Evolutionary conservation across 2,113 vertebrate species (phyloP).

Genomic region (Sigmodon hispidus): DNA sequence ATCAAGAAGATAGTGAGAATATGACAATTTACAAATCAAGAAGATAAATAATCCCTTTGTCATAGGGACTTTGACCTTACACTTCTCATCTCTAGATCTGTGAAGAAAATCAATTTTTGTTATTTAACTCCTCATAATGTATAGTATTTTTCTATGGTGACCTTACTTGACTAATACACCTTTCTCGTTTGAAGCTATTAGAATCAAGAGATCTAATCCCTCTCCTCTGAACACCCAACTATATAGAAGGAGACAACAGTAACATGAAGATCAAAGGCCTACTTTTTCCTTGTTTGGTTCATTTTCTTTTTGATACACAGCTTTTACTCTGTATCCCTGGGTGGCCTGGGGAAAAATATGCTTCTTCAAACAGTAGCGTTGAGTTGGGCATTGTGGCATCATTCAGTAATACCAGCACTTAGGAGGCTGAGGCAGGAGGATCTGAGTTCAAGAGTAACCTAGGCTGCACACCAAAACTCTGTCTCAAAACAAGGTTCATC

Average conservation of each 20-base stretch:
- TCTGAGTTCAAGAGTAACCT: neutral
- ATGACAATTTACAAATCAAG: no score
- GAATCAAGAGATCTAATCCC: conserved; percentile 8
- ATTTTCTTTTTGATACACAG: neutral
- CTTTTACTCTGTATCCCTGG: neutral
- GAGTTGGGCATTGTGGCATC: neutral
- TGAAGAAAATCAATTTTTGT: conserved; percentile 37
- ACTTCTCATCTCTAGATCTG: neutral
- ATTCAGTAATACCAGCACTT: neutral
- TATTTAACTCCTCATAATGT: neutral
- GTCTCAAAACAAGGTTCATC: neutral
- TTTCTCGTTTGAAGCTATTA: conserved; percentile 9
- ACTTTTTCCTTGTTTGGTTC: neutral
- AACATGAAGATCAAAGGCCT: neutral
- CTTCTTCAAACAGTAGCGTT: neutral
- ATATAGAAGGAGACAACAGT: neutral
- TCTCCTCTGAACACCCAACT: neutral
- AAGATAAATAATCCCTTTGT: neutral
- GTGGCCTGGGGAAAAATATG: neutral
- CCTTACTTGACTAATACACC: neutral
- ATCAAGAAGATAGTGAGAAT: neutral
- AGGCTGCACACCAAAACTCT: neutral
- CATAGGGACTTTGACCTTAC: neutral
- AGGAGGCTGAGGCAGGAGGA: neutral
- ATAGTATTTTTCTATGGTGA: neutral